Base-by-base conservation (phyloP, 2,888 invertebrate species). In the Oeneis ivallda region DNA sequence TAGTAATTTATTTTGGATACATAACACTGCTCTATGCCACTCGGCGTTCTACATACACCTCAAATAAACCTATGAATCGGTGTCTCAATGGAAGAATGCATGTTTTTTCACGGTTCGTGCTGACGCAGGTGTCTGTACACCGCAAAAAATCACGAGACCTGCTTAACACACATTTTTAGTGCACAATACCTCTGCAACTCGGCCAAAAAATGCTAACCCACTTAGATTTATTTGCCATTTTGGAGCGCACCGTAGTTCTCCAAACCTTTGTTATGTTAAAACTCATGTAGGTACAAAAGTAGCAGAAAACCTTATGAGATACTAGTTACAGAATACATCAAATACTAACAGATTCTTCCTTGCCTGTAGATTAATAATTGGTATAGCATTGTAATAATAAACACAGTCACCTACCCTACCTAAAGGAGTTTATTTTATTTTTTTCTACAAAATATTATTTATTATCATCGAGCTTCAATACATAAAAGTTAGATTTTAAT, bases 101-200 rank as follows among this genome's bases (percentile, higher is more conserved):
- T 75, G 75, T 79, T 86, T 88, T 89, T 87, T 84, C 82, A 74
- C 71, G 77, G 79, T 87, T 83, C 80, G 87, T 88, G 88, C 88
- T 87, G 83, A 77, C 72, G 89, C 89, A 89, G 89, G 89, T 89
- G 89, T 77, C 76, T 71, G 72, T 71, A 71, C 74, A 74, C 72
- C 75, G 61, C 70, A 71, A 69, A 74, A 74, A 78, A 79, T 79
- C 75, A 72, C 66, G 26, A 70, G 70, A 75, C 73, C 73, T 74
- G 73, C 72, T 71, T 70, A 70, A 57, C 65, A 62, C 64, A 65
- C 67, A 67, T 70, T 70, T 66, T 67, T 59, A 65, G 37, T 41
- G 45, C 19, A 69, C 64, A 69, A 67, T 69, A 56, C 62, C 50
- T 45, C 53, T 62, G 61, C 63, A 53, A 59, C 54, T 58, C 58